These are phyloP conservation scores for Bubo bubo DNA, from an alignment of 2,113 vertebrate species.

Conservation along the genomic window DNA sequence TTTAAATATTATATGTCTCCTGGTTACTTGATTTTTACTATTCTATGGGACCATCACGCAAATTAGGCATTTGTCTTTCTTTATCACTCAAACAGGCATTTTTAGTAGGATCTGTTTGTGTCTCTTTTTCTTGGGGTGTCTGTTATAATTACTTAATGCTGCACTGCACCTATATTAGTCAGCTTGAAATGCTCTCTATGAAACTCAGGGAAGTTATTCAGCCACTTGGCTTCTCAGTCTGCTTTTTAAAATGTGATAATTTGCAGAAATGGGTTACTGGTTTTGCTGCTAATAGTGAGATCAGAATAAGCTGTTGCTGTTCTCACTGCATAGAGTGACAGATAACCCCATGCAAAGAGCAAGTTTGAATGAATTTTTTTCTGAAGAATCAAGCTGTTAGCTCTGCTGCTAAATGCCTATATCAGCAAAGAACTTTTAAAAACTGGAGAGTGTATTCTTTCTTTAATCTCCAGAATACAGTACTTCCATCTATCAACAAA, in stretches of 20 bases:
- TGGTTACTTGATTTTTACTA: neutral
- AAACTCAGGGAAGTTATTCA: neutral
- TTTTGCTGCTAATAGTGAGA: conserved; percentile 38
- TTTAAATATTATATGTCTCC: neutral
- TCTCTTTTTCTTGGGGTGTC: neutral
- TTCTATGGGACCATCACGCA: neutral
- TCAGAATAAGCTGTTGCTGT: conserved; percentile 22
- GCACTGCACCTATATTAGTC: neutral
- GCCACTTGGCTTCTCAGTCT: conserved; percentile 5
- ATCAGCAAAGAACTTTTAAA: conserved; percentile 57
- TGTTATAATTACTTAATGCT: neutral
- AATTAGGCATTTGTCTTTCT: neutral
- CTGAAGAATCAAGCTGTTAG: conserved; percentile 55
- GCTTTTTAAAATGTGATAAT: conserved; percentile 5
- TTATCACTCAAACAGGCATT: neutral
- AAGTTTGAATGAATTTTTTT: conserved; percentile 34
- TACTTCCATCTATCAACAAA: conserved; percentile 12
- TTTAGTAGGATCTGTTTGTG: neutral
- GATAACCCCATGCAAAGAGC: neutral
- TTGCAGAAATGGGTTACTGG: conserved; percentile 45
- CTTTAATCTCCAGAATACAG: conserved; percentile 18
- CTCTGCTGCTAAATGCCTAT: conserved; percentile 27
- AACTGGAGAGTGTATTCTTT: neutral
- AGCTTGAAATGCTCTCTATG: neutral
- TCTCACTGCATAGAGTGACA: conserved; percentile 1